A percentile compares a stretch with the other conserved stretches of the same genome.
Conservation (phyloP, 2,797 vertebrate species). For the Sciurus carolinensis region DNA sequence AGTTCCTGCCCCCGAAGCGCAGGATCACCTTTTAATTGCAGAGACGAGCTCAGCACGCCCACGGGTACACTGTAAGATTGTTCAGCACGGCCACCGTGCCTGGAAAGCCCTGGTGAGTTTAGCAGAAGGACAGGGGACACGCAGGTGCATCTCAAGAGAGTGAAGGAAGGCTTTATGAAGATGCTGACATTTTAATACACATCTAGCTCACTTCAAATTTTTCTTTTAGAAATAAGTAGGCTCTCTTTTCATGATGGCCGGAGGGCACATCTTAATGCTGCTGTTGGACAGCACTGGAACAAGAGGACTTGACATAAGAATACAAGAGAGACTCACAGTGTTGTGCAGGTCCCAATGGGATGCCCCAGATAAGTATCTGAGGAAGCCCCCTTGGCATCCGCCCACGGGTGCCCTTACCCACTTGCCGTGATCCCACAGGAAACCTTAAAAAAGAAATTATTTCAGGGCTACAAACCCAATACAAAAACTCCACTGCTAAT, state of each 20-base stretch:
- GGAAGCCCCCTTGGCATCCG: neutral
- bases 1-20: neutral
- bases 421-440: neutral
- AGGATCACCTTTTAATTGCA: neutral
- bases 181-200: neutral
- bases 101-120: neutral
- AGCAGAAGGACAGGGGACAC: neutral
- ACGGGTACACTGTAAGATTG: accelerated
- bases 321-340: accelerated
- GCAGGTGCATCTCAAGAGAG: neutral
- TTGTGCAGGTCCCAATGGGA: accelerated
- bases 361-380: accelerated
- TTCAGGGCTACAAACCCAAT: constrained; percentile 65
- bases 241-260: neutral
- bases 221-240: neutral
- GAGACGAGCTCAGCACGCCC: neutral
- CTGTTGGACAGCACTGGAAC: neutral
- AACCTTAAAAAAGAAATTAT: constrained; percentile 48
- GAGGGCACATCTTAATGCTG: neutral
- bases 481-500: constrained; percentile 66
- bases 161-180: neutral
- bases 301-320: neutral
- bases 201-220: neutral
- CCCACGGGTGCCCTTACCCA: neutral
- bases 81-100: accelerated